Evolutionary conservation across 2,113 vertebrate species (phyloP).

Genomic region (Condylura cristata): DNA sequence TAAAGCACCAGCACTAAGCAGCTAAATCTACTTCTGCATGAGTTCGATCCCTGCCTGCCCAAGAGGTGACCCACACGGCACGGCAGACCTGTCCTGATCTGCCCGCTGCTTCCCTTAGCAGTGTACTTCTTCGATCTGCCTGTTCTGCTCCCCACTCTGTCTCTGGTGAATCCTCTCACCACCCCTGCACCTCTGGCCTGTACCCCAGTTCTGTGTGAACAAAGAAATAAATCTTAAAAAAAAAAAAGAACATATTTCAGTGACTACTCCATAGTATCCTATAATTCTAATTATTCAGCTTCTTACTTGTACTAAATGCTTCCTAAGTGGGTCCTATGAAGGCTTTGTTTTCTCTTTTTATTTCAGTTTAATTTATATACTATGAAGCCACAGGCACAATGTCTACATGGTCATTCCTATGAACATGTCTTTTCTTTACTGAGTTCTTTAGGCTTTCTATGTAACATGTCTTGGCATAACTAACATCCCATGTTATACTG

Average conservation of each 20-base stretch:
- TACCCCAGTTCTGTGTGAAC: no score
- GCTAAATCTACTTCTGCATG: no score
- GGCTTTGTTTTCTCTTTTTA: neutral
- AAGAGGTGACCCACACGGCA: no score
- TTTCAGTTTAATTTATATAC: neutral
- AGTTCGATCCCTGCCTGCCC: no score
- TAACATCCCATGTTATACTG: slow-evolving; percentile 66
- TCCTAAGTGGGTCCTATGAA: neutral
- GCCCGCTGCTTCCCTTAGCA: no score
- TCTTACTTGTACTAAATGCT: neutral
- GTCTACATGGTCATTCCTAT: neutral
- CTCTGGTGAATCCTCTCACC: no score
- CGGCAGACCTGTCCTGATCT: no score
- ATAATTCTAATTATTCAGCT: neutral
- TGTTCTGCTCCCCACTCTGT: no score
- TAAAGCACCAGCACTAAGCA: no score
- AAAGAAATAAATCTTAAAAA: no score
- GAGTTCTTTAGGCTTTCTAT: slow-evolving; percentile 12
- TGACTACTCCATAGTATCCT: neutral
- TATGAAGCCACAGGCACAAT: neutral
- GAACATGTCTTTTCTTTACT: slow-evolving; percentile 15
- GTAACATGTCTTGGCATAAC: slow-evolving; percentile 48
- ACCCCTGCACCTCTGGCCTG: no score
- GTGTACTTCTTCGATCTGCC: no score
- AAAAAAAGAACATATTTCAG: neutral